Percentiles rank a stretch among this genome's conserved stretches.
These are phyloP conservation scores for Ceyx cyanopectus DNA, from an alignment of 2,113 vertebrate species.

Conservation along the genomic window DNA sequence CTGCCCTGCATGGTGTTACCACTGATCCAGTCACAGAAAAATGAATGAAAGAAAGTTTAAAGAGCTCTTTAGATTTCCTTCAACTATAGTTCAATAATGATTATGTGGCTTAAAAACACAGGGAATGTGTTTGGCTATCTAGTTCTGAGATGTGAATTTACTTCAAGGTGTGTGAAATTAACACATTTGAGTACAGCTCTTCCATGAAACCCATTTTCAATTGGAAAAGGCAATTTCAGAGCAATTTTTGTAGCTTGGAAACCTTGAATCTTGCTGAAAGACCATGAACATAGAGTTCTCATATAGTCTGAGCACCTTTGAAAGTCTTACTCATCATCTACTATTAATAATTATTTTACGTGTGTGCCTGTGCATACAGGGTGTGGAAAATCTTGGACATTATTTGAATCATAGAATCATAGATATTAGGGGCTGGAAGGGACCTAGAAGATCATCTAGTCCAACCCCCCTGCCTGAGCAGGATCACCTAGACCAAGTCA, in stretches of 20 bases:
- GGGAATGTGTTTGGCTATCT: background rate
- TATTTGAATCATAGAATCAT: too few species aligned
- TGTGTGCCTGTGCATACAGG: background rate
- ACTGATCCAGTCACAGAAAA: background rate
- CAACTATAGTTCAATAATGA: background rate
- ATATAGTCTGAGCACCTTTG: background rate
- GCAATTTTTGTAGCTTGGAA: background rate
- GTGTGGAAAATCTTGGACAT: background rate
- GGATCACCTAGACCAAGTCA: too few species aligned
- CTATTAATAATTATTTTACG: background rate
- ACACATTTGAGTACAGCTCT: background rate
- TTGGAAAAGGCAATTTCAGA: background rate
- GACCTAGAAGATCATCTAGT: too few species aligned
- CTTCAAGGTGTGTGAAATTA: background rate
- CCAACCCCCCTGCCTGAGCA: too few species aligned
- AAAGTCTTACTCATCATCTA: background rate
- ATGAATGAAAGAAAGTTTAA: background rate
- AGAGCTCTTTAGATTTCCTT: background rate
- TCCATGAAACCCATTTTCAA: background rate
- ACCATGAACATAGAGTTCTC: background rate
- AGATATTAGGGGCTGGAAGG: too few species aligned
- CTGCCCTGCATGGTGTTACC: background rate
- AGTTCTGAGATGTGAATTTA: background rate
- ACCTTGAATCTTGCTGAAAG: background rate
- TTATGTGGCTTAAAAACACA: background rate